Conservation (phyloP, 1,140 invertebrate genomes). For the Triops cancriformis region DNA sequence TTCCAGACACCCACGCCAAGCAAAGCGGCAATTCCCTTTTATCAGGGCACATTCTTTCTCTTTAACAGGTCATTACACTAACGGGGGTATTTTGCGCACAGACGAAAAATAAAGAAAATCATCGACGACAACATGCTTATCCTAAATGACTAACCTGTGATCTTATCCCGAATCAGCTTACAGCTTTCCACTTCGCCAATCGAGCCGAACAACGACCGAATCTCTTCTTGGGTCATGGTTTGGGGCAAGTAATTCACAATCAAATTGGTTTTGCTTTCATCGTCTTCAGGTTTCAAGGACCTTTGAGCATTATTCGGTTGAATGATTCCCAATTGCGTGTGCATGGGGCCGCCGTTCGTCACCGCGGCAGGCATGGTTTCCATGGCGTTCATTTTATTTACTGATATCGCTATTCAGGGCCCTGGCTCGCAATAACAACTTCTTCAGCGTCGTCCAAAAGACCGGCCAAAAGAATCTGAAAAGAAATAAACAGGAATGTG, state of each 20-base stretch:
- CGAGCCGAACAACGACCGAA: constrained; percentile 90
- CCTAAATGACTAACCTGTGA: constrained; percentile 62
- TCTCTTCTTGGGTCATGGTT: constrained; percentile 99
- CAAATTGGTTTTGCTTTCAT: constrained; percentile 94
- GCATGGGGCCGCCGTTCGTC: not conserved
- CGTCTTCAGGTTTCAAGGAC: constrained; percentile 36
- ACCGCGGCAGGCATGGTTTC: not conserved
- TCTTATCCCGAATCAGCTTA: constrained; percentile 97
- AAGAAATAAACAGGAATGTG: not conserved
- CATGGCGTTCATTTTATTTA: not conserved
- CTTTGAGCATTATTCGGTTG: constrained; percentile 19
- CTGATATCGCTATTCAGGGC: not conserved
- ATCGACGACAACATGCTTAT: not conserved
- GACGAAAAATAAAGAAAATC: too few relatives aligned
- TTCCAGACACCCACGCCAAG: not conserved
- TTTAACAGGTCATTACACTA: not conserved
- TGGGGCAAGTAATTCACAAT: constrained; percentile 99
- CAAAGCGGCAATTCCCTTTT: too few relatives aligned
- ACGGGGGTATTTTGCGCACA: too few relatives aligned
- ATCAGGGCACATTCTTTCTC: not conserved
- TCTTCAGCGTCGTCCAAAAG: not conserved
- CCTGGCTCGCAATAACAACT: not conserved
- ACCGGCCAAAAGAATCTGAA: not conserved
- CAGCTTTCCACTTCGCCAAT: constrained; percentile 99
- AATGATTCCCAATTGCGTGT: constrained; percentile 16